These are phyloP conservation scores for Saturnia pavonia DNA, from an alignment of 2,888 invertebrate species.

Conservation along the genomic window DNA sequence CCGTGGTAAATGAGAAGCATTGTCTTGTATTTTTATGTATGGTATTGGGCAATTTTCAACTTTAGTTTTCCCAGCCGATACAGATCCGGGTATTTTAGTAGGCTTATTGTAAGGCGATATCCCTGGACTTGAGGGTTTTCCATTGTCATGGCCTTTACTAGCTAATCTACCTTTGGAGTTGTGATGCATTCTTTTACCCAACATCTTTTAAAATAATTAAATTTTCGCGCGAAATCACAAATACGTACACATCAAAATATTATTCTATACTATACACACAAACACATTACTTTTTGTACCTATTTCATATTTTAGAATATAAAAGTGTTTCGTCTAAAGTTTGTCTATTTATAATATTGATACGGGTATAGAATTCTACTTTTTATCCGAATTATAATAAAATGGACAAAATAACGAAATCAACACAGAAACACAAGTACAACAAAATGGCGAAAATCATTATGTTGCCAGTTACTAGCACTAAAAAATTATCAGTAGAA, in stretches of 20 bases:
- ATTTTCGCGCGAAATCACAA: constrained; percentile 63
- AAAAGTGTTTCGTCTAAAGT: not conserved
- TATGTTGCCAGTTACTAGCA: constrained; percentile 2
- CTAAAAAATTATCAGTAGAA: no score
- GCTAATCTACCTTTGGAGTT: constrained; percentile 75
- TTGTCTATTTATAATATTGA: not conserved
- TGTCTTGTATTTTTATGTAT: constrained; percentile 86
- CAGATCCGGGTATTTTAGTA: constrained; percentile 68
- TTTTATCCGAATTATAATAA: constrained; percentile 24
- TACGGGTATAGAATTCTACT: not conserved
- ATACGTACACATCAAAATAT: not conserved
- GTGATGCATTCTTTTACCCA: constrained; percentile 79
- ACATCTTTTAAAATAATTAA: constrained; percentile 59
- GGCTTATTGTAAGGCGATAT: constrained; percentile 75
- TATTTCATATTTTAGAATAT: not conserved
- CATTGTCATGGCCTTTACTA: constrained; percentile 75
- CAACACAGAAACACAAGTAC: constrained; percentile 23
- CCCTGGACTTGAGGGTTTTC: constrained; percentile 77
- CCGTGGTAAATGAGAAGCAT: constrained; percentile 84
- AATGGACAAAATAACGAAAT: constrained; percentile 35
- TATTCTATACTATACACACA: constrained; percentile 4
- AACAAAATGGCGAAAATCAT: constrained; percentile 45
- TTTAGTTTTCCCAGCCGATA: constrained; percentile 70
- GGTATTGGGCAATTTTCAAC: constrained; percentile 81
- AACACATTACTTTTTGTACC: not conserved